phyloP scores from a whole-genome alignment of 2,113 vertebrate species.

The Ia io region DNA sequence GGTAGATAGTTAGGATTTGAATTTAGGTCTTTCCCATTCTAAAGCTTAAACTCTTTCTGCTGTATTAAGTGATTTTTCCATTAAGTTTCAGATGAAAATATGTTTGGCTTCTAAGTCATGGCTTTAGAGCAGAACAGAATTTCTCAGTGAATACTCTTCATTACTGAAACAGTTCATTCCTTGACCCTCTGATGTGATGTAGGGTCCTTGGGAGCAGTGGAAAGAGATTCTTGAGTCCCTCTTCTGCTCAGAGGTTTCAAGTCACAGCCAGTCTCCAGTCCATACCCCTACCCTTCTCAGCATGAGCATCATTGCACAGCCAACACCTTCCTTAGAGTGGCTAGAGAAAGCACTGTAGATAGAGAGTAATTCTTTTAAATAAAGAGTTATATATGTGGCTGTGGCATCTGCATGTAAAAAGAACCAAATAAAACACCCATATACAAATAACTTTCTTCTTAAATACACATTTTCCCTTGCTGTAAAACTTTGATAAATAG shows the following conservation, averaged over 20 bases:
- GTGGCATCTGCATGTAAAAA: background rate
- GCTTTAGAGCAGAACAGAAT: background rate
- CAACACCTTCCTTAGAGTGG: background rate
- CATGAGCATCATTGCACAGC: background rate
- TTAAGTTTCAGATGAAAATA: background rate
- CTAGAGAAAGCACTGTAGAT: background rate
- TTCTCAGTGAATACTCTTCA: background rate
- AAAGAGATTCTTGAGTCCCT: background rate
- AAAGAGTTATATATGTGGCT: background rate
- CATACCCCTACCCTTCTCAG: background rate
- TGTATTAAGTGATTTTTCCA: background rate
- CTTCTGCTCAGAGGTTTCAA: background rate
- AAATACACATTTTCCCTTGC: background rate
- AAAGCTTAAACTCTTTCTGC: background rate
- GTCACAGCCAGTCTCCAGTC: background rate
- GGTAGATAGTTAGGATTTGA: background rate
- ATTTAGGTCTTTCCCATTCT: background rate
- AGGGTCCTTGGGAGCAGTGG: background rate
- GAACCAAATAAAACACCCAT: background rate
- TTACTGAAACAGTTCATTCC: background rate
- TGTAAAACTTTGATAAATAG: slow-evolving; percentile 15
- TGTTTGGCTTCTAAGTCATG: background rate
- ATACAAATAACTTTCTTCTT: slow-evolving; percentile 41
- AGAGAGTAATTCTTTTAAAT: background rate
- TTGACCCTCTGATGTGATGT: background rate